phyloP scores from a whole-genome alignment of 2,888 invertebrate species.

The Synergus japonicus region DNA sequence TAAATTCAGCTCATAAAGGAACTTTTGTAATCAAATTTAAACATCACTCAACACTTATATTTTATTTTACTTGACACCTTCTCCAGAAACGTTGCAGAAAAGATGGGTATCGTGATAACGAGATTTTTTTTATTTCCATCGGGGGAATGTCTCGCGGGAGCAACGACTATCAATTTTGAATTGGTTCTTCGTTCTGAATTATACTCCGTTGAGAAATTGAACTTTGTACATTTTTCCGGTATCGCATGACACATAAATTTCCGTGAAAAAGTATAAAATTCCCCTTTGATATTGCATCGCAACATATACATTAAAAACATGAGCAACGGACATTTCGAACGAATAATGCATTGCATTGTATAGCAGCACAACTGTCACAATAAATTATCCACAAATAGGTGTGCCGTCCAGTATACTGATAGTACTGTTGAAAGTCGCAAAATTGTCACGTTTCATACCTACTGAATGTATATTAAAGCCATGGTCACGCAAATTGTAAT shows the following conservation, averaged over 20 bases:
- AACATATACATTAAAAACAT: neutral
- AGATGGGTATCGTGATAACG: neutral
- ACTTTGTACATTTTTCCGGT: neutral
- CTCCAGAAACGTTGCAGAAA: neutral
- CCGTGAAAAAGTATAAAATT: neutral
- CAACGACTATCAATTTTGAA: slow-evolving; percentile 26
- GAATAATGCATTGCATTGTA: neutral
- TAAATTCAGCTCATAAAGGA: neutral
- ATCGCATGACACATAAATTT: neutral
- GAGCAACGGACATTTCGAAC: neutral
- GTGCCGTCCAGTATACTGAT: neutral
- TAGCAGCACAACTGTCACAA: slow-evolving; percentile 2
- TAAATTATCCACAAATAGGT: slow-evolving; percentile 26
- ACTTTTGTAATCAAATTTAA: neutral
- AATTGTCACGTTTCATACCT: slow-evolving; percentile 1
- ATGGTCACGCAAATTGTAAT: slow-evolving; percentile 13
- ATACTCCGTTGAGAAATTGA: slow-evolving; percentile 5
- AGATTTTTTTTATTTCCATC: slow-evolving; percentile 30
- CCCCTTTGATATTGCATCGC: neutral
- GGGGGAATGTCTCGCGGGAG: neutral
- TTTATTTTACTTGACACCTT: neutral
- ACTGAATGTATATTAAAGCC: neutral
- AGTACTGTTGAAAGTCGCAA: neutral
- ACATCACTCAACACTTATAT: neutral
- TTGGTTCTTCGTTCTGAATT: slow-evolving; percentile 32